Conservation (phyloP, 92 coral and sea anemone species). For the Zoanthus solanderi region DNA sequence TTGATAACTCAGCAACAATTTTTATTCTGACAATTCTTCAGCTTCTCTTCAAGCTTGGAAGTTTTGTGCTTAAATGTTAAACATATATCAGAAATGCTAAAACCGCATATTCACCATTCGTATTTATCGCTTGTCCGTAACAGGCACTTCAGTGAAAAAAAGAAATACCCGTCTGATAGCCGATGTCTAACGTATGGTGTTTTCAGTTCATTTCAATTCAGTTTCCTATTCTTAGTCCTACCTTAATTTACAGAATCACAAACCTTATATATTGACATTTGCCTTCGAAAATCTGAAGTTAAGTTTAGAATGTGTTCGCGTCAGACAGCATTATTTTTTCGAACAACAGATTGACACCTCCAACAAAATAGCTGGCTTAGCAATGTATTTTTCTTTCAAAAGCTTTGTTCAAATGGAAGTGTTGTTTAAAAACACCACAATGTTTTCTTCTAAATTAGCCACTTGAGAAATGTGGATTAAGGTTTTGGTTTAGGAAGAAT, state of each 20-base stretch:
- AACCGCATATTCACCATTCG: not conserved
- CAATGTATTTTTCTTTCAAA: slow-evolving; percentile 16
- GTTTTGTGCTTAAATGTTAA: not conserved
- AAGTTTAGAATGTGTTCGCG: slow-evolving; percentile 57
- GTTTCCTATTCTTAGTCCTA: not conserved
- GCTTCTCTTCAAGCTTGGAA: not conserved
- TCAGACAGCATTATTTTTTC: slow-evolving; percentile 50
- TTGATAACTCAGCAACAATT: not conserved
- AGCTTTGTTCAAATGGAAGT: slow-evolving; percentile 29
- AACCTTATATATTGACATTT: slow-evolving; percentile 30
- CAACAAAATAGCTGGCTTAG: slow-evolving; percentile 60
- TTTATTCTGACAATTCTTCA: not conserved
- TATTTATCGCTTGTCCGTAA: not conserved
- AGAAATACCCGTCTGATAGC: not conserved
- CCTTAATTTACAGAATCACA: not conserved
- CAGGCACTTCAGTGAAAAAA: not conserved
- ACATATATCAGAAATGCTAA: not conserved
- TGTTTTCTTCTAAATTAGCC: slow-evolving; percentile 29
- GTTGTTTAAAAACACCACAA: slow-evolving; percentile 14
- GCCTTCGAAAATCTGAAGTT: slow-evolving; percentile 31
- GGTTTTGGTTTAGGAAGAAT: slow-evolving; percentile 1
- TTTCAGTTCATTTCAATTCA: not conserved
- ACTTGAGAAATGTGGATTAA: not conserved
- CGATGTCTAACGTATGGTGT: not conserved
- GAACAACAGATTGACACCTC: slow-evolving; percentile 69